Conservation (phyloP, 2,888 invertebrate species). For the Drosophila colorata region DNA sequence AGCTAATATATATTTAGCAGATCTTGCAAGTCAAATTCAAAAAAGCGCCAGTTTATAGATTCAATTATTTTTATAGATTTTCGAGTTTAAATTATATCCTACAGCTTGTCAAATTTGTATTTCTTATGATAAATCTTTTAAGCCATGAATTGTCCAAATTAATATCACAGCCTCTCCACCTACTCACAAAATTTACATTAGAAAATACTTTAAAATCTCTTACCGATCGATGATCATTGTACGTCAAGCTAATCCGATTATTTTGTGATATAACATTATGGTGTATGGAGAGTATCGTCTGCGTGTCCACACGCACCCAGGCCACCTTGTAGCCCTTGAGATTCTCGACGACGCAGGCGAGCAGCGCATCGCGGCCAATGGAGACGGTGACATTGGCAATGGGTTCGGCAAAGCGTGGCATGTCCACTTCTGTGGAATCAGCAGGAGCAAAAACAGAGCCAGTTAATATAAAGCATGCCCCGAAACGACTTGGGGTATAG, state of each 20-base stretch:
- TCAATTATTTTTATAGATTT: too few relatives aligned
- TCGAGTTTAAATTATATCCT: too few relatives aligned
- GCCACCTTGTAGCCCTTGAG: slow-evolving; percentile 95
- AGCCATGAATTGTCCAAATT: too few relatives aligned
- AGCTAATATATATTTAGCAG: too few relatives aligned
- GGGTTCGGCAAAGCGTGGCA: slow-evolving; percentile 94
- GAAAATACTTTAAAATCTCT: too few relatives aligned
- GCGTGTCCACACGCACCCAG: slow-evolving; percentile 96
- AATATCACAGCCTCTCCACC: too few relatives aligned
- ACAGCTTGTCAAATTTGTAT: too few relatives aligned
- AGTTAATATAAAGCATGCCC: slow-evolving; percentile 17
- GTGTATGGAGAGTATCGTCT: slow-evolving; percentile 96
- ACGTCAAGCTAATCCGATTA: slow-evolving; percentile 93
- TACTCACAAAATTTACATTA: too few relatives aligned
- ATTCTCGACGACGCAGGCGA: slow-evolving; percentile 96
- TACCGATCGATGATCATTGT: slow-evolving; percentile 93
- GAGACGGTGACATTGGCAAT: slow-evolving; percentile 96
- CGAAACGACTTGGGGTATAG: slow-evolving; percentile 15
- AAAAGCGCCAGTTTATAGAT: too few relatives aligned
- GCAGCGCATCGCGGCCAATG: slow-evolving; percentile 93
- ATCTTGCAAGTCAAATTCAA: too few relatives aligned
- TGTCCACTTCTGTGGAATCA: slow-evolving; percentile 76
- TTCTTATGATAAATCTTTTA: too few relatives aligned
- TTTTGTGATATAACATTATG: slow-evolving; percentile 96
- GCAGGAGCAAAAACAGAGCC: not conserved